Evolutionary conservation across 1,140 invertebrate genomes (phyloP), one percentile per base, ranked within the genome.

Genomic region (Zaprionus taronus): DNA sequence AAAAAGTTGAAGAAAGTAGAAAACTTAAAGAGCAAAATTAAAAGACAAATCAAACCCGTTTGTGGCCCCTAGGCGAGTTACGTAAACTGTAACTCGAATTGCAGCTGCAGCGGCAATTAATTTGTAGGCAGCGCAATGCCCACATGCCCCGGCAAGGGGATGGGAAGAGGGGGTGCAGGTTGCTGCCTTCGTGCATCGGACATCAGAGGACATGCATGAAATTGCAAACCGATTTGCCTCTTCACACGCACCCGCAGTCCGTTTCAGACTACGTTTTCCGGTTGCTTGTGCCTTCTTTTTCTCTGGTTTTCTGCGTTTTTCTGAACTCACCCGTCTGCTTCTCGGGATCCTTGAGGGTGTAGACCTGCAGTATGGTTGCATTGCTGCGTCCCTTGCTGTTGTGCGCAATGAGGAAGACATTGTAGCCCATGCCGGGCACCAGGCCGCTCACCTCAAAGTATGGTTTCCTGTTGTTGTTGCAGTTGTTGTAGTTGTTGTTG

Each of bases 281-380:
- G 41, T 17, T 44, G n/a, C n/a, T 15, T 31, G 31, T 31, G 31
- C 9, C 15, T n/a, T 44, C 15, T 44, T 44, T 7, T 44, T 44
- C n/a, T 47, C 41, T 17, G 5, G 15, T 9, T 17, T 17, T 17
- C n/a, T 17, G n/a, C n/a, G 6, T 55, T 55, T 28, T 55, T n/a
- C 53, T 56, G 26, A 6, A 79, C 93, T 94, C 93, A 96, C 96
- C 95, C 87, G 95, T 96, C 80, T 96, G 95, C 93, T 96, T 96
- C 85, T 97, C 96, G 15, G 96, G 96, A 71, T 95, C 95, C 91
- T 96, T 96, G 6, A 97, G 93, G 1, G 96, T 97, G 73, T 95
- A 95, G 20, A 96, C 95, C 79, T 95, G 95, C 41, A 96, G 91
- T 47, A 93, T 94, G 22, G 95, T 94, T 7, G 94, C 92, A 68